These are phyloP conservation scores for Motacilla alba DNA, from an alignment of 2,113 vertebrate species.

Conservation along the genomic window DNA sequence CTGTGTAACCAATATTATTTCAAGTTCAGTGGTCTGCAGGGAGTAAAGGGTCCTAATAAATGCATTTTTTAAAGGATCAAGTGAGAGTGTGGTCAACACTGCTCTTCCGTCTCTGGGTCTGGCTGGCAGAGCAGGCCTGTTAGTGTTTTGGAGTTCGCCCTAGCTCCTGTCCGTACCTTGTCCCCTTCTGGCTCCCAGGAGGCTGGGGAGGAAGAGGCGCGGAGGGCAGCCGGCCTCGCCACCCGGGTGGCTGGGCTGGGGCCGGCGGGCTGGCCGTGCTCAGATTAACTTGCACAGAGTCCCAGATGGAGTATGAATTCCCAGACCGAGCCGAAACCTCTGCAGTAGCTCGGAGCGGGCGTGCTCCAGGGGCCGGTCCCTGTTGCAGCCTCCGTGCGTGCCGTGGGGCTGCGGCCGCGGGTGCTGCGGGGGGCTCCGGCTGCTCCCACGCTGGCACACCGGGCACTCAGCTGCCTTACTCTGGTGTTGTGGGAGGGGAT, in stretches of 20 bases:
- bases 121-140: neutral
- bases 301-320: neutral
- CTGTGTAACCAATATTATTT: neutral
- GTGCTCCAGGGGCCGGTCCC: neutral
- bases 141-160: neutral
- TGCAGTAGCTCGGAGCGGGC: neutral
- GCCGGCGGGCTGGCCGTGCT: neutral
- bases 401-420: neutral
- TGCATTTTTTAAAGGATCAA: neutral
- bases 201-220: neutral
- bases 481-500: rapidly evolving
- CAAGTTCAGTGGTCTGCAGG: neutral
- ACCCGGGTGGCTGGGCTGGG: neutral
- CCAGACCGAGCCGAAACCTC: neutral
- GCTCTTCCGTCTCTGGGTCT: neutral
- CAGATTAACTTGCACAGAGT: neutral
- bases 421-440: neutral
- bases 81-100: neutral
- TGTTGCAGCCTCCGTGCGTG: too few species aligned
- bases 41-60: neutral
- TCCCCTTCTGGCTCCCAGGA: neutral
- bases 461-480: rapidly evolving
- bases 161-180: neutral
- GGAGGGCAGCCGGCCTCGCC: neutral
- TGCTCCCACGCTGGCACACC: rapidly evolving